Conservation (phyloP, 2,797 vertebrate species). For the Lepus townsendii region DNA sequence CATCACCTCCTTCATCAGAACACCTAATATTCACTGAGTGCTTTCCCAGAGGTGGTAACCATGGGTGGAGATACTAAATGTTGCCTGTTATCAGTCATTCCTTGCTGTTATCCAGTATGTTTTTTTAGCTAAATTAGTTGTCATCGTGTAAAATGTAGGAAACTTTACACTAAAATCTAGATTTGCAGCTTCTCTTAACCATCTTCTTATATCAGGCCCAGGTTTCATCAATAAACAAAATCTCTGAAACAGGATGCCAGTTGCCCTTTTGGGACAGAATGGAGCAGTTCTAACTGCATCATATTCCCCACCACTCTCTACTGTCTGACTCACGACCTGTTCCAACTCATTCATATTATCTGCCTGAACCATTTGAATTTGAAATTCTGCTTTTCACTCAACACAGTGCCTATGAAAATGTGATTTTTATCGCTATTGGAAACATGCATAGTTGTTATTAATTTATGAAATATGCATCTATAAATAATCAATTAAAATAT, state of each 20-base stretch:
- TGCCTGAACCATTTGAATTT: not conserved
- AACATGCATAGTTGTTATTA: not conserved
- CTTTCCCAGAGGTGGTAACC: not conserved
- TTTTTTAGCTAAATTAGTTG: not conserved
- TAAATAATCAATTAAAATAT: slow-evolving; percentile 16
- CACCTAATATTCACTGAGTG: not conserved
- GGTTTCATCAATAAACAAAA: slow-evolving; percentile 14
- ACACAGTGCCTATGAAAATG: slow-evolving; percentile 10
- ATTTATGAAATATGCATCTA: not conserved
- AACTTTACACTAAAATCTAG: not conserved
- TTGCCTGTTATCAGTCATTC: not conserved
- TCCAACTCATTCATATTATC: not conserved
- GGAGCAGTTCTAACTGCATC: not conserved
- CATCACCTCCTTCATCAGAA: not conserved
- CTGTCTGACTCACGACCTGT: not conserved
- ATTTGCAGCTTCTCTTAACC: slow-evolving; percentile 24
- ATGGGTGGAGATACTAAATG: not conserved
- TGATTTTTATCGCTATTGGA: not conserved
- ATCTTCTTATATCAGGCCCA: not conserved
- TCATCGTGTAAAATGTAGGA: not conserved
- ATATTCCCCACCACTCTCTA: not conserved
- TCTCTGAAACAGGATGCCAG: not conserved
- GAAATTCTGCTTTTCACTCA: not conserved
- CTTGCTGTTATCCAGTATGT: not conserved
- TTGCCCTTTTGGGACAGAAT: not conserved